Base-by-base conservation (phyloP, 2,113 vertebrate species). In the Lepus timidus region DNA sequence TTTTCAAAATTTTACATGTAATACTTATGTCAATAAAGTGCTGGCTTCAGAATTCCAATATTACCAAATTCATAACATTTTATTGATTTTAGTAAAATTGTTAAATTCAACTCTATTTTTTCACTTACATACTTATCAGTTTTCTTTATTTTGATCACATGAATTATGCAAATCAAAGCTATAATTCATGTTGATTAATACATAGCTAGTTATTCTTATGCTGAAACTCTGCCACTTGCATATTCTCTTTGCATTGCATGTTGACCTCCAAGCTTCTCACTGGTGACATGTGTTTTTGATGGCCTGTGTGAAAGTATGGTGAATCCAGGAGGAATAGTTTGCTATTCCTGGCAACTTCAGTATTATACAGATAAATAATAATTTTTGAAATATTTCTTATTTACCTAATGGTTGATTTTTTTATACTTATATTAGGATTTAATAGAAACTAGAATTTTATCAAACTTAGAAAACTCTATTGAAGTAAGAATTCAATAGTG, bases 111-210 rank as follows among this genome's bases (percentile, higher is more conserved):
- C 2, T 3, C 62, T 6, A 80, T 85, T 64, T 65, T 90, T 36
- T 88, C 22, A 95, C 25, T 20, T 80, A 22, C 9, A 85, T 68
- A 87, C n/a, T 4, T 25, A 74, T 67, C 29, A 61, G 11, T 87
- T 31, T 84, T 90, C 14, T 5, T 82, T 91, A 75, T 93, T 88
- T 95, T 62, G 23, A 93, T 87, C 62, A 55, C 8, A 44, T 44
- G 39, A 44, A 44, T 44, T 65, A 58, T 67, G 27, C 16, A 83
- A 84, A 49, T 70, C 33, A 71, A 90, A 85, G 86, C 52, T 95
- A 8, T 90, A 84, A 87, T 39, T 73, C 67, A 87, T 27, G 8
- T 4, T 31, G 14, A 86, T 33, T 89, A 68, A 75, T 62, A 44
- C 16, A 87, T 73, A 83, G 29, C 19, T 78, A 9, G 49, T 6